Conservation (phyloP, 2,888 invertebrate species). For the Lepidochitona cinerea region DNA sequence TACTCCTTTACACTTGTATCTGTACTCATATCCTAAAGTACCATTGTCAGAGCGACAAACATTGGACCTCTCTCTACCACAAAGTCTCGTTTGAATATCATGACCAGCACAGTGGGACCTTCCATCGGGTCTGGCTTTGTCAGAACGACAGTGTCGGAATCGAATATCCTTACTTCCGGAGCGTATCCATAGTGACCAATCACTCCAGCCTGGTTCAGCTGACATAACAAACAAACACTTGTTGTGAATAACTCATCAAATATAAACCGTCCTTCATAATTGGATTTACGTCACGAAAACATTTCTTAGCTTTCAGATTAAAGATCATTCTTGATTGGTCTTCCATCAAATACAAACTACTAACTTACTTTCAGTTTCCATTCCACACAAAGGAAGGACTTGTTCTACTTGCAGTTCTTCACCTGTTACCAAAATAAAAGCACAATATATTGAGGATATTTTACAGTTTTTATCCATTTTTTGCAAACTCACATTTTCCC, state of each 20-base stretch:
- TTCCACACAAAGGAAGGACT: background rate
- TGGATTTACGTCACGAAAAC: no score
- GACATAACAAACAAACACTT: background rate
- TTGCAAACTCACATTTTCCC: no score
- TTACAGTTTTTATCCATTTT: no score
- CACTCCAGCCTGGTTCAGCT: constrained; percentile 30
- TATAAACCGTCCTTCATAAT: no score
- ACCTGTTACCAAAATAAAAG: no score
- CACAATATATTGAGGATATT: no score
- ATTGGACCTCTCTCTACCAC: background rate
- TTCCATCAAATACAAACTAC: no score
- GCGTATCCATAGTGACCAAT: constrained; percentile 53
- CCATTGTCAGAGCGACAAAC: constrained; percentile 14
- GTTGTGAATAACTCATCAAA: no score
- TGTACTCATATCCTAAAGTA: constrained; percentile 16
- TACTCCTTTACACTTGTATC: constrained; percentile 37
- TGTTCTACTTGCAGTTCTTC: background rate
- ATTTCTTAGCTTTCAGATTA: no score
- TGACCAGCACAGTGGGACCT: constrained; percentile 25
- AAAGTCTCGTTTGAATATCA: constrained; percentile 1
- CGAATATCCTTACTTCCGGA: constrained; percentile 45
- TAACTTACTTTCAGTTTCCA: background rate
- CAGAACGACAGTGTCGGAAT: constrained; percentile 41
- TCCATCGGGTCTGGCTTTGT: constrained; percentile 5
- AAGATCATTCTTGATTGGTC: no score